Percentiles rank a stretch among this genome's conserved stretches.
These are phyloP conservation scores for Cnemophilus loriae DNA, from an alignment of 2,113 vertebrate genomes.

Conservation along the genomic window DNA sequence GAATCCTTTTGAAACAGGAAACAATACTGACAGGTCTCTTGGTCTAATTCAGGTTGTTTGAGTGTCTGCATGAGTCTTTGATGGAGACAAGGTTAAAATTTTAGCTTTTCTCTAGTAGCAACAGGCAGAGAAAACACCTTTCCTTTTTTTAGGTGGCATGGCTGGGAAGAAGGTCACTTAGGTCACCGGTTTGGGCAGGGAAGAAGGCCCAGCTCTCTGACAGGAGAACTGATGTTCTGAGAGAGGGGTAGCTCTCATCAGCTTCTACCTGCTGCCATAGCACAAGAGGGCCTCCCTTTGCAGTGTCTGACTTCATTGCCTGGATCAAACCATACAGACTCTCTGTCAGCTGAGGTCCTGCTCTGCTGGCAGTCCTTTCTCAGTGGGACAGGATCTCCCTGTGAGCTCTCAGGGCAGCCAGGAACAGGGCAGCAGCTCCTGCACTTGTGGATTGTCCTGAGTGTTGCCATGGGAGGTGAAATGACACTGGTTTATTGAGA, in stretches of 20 bases:
- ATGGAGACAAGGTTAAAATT: neutral
- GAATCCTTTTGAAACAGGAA: neutral
- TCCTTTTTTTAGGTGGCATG: neutral
- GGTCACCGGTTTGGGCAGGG: neutral
- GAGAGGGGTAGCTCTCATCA: neutral
- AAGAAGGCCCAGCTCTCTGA: neutral
- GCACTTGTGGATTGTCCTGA: neutral
- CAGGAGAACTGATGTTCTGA: neutral
- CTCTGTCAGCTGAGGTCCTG: neutral
- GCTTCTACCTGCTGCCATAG: neutral
- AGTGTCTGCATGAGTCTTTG: neutral
- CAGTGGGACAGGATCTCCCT: neutral
- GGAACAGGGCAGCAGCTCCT: neutral
- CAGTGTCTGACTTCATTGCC: neutral
- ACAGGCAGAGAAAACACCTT: neutral
- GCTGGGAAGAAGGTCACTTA: neutral
- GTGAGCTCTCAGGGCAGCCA: neutral
- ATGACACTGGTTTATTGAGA: neutral
- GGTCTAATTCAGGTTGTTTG: neutral
- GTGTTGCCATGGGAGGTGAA: neutral
- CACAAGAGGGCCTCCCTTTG: neutral
- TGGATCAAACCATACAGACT: accelerated
- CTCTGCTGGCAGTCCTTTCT: neutral
- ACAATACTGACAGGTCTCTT: neutral
- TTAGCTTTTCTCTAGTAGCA: neutral